Percentiles rank a stretch among this genome's conserved stretches.
Evolutionary conservation across 35 echinoderm and acorn worm genomes (phyloP).

Genomic region (Apostichopus japonicus): DNA sequence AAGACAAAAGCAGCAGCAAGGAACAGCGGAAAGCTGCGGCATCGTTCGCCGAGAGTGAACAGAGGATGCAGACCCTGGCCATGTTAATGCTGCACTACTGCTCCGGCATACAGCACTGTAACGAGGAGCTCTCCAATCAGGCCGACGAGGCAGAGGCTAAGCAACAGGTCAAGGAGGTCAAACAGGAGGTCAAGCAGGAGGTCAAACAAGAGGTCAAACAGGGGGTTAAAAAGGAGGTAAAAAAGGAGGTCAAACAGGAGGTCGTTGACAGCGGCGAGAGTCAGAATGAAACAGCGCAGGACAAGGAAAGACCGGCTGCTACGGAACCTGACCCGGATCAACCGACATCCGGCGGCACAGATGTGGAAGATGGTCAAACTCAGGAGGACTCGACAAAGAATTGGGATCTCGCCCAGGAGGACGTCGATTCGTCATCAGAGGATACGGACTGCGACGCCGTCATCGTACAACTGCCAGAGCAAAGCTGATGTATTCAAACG

Average conservation of each 20-base stretch:
- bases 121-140: conserved; percentile 63
- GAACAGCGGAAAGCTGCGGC: conserved; percentile 33
- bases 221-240: too few species aligned
- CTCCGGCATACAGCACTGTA: conserved; percentile 95
- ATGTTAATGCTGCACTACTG: conserved; percentile 98
- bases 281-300: background rate
- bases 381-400: background rate
- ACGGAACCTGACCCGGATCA: background rate
- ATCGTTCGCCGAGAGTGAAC: conserved; percentile 75
- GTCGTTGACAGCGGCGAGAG: background rate
- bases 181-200: background rate
- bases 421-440: background rate
- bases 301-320: background rate
- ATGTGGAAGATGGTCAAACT: background rate
- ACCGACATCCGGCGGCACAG: background rate
- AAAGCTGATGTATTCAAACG: background rate
- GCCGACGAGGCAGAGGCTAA: background rate
- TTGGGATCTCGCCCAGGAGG: background rate
- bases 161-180: background rate
- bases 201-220: background rate
- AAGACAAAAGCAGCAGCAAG: conserved; percentile 48
- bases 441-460: conserved; percentile 7
- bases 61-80: conserved; percentile 90
- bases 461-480: background rate
- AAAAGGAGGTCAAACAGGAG: background rate